Conservation (phyloP, 2,888 invertebrate species). For the Campaea margaritaria region DNA sequence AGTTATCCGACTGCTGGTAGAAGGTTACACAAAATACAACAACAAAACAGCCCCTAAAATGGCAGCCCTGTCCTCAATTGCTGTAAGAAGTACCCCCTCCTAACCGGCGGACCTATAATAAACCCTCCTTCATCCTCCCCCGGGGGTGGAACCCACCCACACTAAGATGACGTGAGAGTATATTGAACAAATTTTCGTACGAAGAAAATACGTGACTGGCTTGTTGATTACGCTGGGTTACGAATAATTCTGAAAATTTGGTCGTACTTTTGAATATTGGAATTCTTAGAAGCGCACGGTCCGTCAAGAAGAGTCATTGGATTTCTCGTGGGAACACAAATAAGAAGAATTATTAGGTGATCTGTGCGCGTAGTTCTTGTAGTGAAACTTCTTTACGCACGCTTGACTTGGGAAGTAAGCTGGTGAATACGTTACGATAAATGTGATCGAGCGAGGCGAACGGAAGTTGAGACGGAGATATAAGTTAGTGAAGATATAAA, state of each 20-base stretch:
- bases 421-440: too few relatives aligned
- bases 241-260: not conserved
- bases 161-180: constrained; percentile 75
- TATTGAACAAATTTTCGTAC: constrained; percentile 78
- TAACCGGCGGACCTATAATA: constrained; percentile 68
- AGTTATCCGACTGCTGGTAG: too few relatives aligned
- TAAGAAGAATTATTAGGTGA: not conserved
- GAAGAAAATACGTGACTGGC: constrained; percentile 61
- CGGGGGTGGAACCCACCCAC: constrained; percentile 58
- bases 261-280: too few relatives aligned
- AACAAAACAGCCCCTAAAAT: constrained; percentile 45
- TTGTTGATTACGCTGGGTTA: constrained; percentile 63
- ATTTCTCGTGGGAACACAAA: too few relatives aligned
- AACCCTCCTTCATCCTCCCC: constrained; percentile 63
- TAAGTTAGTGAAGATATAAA: too few relatives aligned
- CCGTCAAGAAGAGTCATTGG: too few relatives aligned
- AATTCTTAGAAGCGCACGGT: too few relatives aligned
- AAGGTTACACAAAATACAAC: not conserved
- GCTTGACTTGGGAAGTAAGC: too few relatives aligned
- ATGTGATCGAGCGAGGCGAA: too few relatives aligned
- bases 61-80: constrained; percentile 69
- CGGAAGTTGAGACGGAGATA: too few relatives aligned
- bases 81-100: constrained; percentile 74
- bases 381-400: too few relatives aligned
- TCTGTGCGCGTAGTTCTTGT: too few relatives aligned